Base-by-base conservation (phyloP, 2,888 invertebrate genomes). In the Sinopyrophorus schimmeli region DNA sequence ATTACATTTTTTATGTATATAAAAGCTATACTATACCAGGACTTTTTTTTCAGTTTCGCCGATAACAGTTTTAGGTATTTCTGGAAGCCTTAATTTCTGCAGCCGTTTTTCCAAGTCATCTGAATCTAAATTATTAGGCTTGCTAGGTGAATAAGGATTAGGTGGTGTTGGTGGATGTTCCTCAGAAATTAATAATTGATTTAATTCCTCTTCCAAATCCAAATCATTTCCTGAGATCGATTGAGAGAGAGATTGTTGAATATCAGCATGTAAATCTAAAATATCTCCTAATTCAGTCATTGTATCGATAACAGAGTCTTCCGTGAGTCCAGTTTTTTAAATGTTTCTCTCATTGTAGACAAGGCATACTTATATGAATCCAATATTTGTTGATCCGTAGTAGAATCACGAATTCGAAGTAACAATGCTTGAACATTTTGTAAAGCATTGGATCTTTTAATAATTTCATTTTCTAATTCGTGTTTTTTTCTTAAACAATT, bases 261-360 rank as follows among this genome's bases (percentile, higher is more conserved):
- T 74, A 53, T 84, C 84, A 32, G 76, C 74, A 30, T 81, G 76
- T 34, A 76, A 74, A 40, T 78, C 77, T 65, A 85, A 70, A 2
- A 79, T 86, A 62, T 89, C 89, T 62, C 81, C 80, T 35, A 90
- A 74, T 58, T 89, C 83, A 27, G 84, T 80, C 77, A 90, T 83
- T 0, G 88, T 81, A 57, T 88, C 83, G 58, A 80, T 79, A 0
- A 87, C 86, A 2, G 77, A 75, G 37, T 87, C 84, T 60, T 86
- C 85, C n/a, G 80, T 80, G 1, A 89, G 66, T 1, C 81, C 83
- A 1, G 77, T 77, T 3, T 80, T 34, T 81, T 80, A 60, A 86
- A 80, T 1, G 79, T 78, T 2, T 74, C 75, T 62, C 86, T 85
- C 66, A 91, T 76, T 0, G 87, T 82, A 54, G 81, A 76, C 0